Evolutionary conservation across 2,888 invertebrate genomes (phyloP).

Genomic region (Agapostemon virescens): DNA sequence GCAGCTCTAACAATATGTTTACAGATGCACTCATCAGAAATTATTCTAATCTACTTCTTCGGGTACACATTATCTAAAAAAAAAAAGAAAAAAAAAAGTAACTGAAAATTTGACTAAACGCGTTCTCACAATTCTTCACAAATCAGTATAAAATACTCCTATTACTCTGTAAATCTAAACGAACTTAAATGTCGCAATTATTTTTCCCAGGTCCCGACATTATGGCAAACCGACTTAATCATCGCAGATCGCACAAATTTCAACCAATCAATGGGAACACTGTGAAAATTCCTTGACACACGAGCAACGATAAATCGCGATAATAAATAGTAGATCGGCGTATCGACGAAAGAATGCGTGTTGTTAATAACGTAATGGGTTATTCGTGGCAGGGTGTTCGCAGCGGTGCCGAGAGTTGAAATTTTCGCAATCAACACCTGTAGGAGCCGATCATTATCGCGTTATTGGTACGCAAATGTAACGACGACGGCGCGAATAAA

Average conservation of each 20-base stretch:
- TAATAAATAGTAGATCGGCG: slow-evolving; percentile 26
- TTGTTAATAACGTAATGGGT: slow-evolving; percentile 28
- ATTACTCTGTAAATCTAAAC: no score
- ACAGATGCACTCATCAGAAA: no score
- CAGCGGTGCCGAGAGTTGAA: slow-evolving; percentile 31
- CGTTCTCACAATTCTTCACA: no score
- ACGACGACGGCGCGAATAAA: slow-evolving; percentile 29
- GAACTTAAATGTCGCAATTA: background rate
- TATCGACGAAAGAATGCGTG: background rate
- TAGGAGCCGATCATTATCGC: slow-evolving; percentile 54
- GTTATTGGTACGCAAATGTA: slow-evolving; percentile 38
- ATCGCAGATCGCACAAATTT: background rate
- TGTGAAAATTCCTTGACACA: background rate
- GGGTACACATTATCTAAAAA: no score
- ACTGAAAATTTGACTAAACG: no score
- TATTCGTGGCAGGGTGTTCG: slow-evolving; percentile 11
- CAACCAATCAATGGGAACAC: background rate
- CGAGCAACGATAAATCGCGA: background rate
- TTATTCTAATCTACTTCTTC: no score
- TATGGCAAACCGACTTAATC: background rate
- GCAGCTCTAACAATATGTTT: no score
- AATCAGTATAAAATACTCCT: no score
- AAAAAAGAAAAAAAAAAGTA: no score
- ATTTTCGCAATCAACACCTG: slow-evolving; percentile 58
- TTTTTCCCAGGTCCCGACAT: background rate